Base-by-base conservation (phyloP, 2,888 invertebrate genomes). In the Flexamia atlantica region DNA sequence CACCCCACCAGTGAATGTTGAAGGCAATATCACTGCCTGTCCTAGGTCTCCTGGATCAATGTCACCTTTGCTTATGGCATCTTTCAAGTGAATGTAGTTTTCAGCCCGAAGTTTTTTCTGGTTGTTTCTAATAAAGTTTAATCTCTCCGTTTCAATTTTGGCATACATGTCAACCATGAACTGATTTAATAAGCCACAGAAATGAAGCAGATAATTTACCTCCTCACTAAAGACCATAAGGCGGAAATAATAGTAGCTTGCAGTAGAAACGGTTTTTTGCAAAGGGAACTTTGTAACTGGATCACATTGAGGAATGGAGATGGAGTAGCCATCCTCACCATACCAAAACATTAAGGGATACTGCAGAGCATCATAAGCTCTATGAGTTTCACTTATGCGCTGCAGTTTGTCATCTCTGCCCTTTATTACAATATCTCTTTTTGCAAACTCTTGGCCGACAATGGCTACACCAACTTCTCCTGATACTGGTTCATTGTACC, bases 1-100 rank as follows among this genome's bases (percentile, higher is more conserved):
- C 81, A 90, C 89, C n/a, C 89, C 87, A n/a, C 89, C 89, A 4
- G 85, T 87, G 72, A 84, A 89, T n/a, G 87, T 82, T 36, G 88
- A 87, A 82, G 89, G 88, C 9, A 89, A 82, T 76, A 89, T 87
- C 5, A 87, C 85, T 23, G 84, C 79, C 84, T 82, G 82, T 4
- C 87, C 87, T 2, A 87, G 23, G 23, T 86, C 46, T 70, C n/a
- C 42, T 46, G 72, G 30, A 30, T 70, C 36, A 36, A 14, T 57
- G 23, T 85, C 85, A 84, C 85, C 84, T 57, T 84, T 83, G 23
- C 64, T 57, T 4, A 87, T 70, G 42, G 87, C 87, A 86, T 88
- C 88, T 74, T 85, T 85, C 74, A 88, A 83, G 84, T 87, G 87
- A 23, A 87, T 83, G 76, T 88, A 87, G 80, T 86, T 85, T 82